phyloP scores from a whole-genome alignment of 2,888 invertebrate genomes.

The Trissonchulus latispiculum region DNA sequence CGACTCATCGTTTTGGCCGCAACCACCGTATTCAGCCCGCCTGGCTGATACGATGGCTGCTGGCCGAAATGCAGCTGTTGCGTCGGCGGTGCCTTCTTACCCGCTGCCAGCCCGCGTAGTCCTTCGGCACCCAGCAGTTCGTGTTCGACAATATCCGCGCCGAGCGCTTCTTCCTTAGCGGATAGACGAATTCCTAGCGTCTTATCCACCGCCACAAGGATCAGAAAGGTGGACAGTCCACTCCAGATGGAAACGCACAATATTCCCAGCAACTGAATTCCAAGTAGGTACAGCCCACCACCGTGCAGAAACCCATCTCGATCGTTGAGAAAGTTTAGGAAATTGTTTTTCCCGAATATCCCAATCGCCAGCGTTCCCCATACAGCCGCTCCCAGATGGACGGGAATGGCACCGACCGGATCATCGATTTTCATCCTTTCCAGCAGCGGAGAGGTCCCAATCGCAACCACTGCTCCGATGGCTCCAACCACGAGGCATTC shows the following conservation, averaged over 20 bases:
- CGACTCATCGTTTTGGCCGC: no score
- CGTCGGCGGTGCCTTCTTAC: no score
- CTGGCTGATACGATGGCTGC: no score
- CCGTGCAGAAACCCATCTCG: not conserved
- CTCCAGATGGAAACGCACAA: not conserved
- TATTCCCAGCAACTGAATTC: not conserved
- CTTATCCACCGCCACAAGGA: not conserved
- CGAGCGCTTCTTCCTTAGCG: constrained; percentile 69
- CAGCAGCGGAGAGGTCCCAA: not conserved
- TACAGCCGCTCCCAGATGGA: constrained; percentile 11
- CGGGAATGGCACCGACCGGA: constrained; percentile 19
- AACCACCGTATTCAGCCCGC: no score
- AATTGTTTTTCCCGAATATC: no score
- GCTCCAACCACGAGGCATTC: not conserved
- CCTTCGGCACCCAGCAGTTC: no score
- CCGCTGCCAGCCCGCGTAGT: no score
- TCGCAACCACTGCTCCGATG: not conserved
- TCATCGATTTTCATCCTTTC: constrained; percentile 6
- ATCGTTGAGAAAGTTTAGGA: no score
- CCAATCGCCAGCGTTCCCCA: not conserved
- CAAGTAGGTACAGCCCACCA: not conserved
- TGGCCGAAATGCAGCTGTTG: no score
- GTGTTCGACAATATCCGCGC: constrained; percentile 80
- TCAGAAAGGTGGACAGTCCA: not conserved
- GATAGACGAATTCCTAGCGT: constrained; percentile 59